Evolutionary conservation across 1,140 invertebrate genomes (phyloP), one percentile per base, ranked within the genome.

Genomic region (Drosophila nikananu): DNA sequence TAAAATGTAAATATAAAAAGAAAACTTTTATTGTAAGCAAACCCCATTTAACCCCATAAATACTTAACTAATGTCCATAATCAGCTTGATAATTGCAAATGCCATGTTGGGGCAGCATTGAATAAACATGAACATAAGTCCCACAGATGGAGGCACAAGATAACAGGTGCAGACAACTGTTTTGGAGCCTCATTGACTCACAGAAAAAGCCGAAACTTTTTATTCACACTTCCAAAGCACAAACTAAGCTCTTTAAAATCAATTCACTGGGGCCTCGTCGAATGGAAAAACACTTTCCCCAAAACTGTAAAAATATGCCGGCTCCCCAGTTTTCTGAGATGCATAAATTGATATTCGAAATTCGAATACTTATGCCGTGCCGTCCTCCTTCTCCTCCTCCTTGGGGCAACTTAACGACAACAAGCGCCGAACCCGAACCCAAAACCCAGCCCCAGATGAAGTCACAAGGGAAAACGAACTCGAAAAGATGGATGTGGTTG

Each of bases 281-380:
- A n/a, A 42, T 64, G 32, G 42, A 60, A 61, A 86, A 87, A 76
- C 83, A 86, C 83, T 86, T 86, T 87, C 76, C 62, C 83, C 74
- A 35, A 60, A 77, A 63, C 64, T 77, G 66, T 83, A 66, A 80
- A 83, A 89, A 71, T 79, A 78, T 84, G 86, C 77, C 73, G 68
- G 62, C 54, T 61, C 68, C 65, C 62, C 72, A 62, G 64, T 72
- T 80, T 66, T 80, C 25, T n/a, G 65, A 78, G 61, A 78, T 61
- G 59, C 81, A 89, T 89, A 90, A 89, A 89, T 89, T 89, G 81
- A 90, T 90, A 84, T 90, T 81, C 84, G 81, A 89, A 78, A 90
- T 90, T 79, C 84, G 77, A 89, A 78, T 68, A 81, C 75, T 81
- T 74, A 67, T 84, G 66, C 63, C 63, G 68, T 62, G 75, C 81